Base-by-base conservation (phyloP, 2,113 vertebrate genomes). In the Recurvirostra avosetta region DNA sequence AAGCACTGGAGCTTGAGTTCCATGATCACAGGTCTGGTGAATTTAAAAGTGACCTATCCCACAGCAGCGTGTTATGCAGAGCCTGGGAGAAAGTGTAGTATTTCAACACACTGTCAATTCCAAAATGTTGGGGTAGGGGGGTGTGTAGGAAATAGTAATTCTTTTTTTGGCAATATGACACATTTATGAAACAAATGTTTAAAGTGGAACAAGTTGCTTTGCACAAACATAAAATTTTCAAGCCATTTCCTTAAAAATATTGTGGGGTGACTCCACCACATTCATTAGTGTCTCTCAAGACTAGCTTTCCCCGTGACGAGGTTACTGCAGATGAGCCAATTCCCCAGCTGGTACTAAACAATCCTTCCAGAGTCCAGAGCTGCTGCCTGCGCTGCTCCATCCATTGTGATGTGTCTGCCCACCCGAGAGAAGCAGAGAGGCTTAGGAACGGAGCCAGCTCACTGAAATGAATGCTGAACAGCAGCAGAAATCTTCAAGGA, bases 391-490 rank as follows among this genome's bases (percentile, higher is more conserved):
- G 10, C 50, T 58, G 45, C 59, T 70, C 38, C 56, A 43, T 91
- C 58, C 23, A 1, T 8, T 63, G 55, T 73, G 78, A 73, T 86
- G 86, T 92, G 50, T 76, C 56, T 83, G 20, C 18, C 59, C 7
- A 5, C 26, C 43, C 9, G 0, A 34, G 59, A 88, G 67, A 56
- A 85, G 58, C 36, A 70, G 36, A 72, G 79, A 71, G 27, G 76
- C 76, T 94, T 84, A 83, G 75, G 61, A 94, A 30, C 25, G 85
- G 56, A 81, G 61, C 32, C 92, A 90, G 34, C 34, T 86, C 52
- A 7, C 59, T 86, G 82, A 88, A 90, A 88, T 74, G 59, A 77
- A 63, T 76, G 49, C 59, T 55, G 67, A 92, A n/a, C 56, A 92
- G 38, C 32, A 59, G 36, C 56, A 80, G 50, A 63, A 83, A 71